Conservation (phyloP, 2,888 invertebrate species). For the Pimpla rufipes region DNA sequence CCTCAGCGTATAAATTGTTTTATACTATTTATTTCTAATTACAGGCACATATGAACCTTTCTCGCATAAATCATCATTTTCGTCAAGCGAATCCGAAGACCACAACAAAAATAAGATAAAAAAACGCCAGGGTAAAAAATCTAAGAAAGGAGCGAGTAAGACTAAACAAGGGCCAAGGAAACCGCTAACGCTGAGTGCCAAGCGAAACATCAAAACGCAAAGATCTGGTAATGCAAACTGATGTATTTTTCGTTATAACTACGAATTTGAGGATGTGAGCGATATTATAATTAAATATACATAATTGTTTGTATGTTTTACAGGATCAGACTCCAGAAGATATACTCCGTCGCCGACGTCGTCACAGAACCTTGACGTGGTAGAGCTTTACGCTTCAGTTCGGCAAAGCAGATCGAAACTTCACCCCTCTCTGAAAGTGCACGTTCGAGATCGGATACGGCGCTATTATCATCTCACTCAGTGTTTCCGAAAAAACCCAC, state of each 20-base stretch:
- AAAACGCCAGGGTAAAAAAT: not conserved
- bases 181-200: not conserved
- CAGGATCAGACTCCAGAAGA: not conserved
- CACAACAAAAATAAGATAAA: not conserved
- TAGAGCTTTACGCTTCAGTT: not conserved
- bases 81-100: not conserved
- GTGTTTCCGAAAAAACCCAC: not conserved
- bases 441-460: not conserved
- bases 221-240: not conserved
- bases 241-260: not conserved
- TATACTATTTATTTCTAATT: not conserved
- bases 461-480: not conserved
- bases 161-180: not conserved
- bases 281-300: slow-evolving; percentile 4
- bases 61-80: not conserved
- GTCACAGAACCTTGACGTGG: not conserved
- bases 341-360: not conserved
- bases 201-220: slow-evolving; percentile 6
- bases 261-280: not conserved
- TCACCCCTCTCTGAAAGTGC: not conserved
- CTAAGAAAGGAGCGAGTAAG: slow-evolving; percentile 2
- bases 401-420: no score
- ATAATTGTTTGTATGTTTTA: slow-evolving; percentile 12
- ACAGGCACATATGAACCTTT: slow-evolving; percentile 8
- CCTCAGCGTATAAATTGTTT: not conserved